phyloP scores from a whole-genome alignment of 2,113 vertebrate species.

The Cebidichthys violaceus region DNA sequence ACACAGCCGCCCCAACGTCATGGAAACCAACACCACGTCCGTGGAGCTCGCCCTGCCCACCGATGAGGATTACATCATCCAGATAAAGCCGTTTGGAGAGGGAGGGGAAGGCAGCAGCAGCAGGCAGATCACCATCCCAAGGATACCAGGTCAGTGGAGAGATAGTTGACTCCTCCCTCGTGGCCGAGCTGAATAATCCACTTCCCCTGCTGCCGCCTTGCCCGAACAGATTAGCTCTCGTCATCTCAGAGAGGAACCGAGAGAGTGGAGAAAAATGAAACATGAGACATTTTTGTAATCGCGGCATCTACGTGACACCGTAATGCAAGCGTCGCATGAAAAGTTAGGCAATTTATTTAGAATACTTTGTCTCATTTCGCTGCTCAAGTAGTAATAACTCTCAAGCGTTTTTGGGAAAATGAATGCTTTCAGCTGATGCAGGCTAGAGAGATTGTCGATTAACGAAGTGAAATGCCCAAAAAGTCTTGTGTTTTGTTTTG shows the following conservation, averaged over 20 bases:
- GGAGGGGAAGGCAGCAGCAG: conserved; percentile 97
- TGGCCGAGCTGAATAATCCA: conserved; percentile 39
- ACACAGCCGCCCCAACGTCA: conserved; percentile 89
- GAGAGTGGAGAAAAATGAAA: conserved; percentile 37
- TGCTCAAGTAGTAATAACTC: background rate
- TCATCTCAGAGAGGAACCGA: conserved; percentile 26
- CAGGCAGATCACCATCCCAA: conserved; percentile 95
- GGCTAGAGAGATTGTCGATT: background rate
- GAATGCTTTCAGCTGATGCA: conserved; percentile 25
- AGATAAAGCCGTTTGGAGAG: conserved; percentile 96
- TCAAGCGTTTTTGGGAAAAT: conserved; percentile 1
- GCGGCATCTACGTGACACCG: conserved; percentile 19
- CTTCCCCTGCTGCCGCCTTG: conserved; percentile 37
- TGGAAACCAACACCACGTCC: conserved; percentile 95
- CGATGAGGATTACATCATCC: conserved; percentile 94
- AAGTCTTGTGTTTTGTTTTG: background rate
- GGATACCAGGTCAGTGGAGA: conserved; percentile 83
- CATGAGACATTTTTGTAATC: conserved; percentile 47
- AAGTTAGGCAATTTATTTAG: conserved; percentile 27
- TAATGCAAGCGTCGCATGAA: conserved; percentile 12
- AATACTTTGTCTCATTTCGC: conserved; percentile 1
- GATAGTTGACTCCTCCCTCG: conserved; percentile 49
- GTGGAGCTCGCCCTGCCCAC: conserved; percentile 94
- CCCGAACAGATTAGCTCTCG: conserved; percentile 45
- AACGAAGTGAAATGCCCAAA: conserved; percentile 11